phyloP scores from a whole-genome alignment of 2,113 vertebrate species.

The Scytalopus superciliaris region DNA sequence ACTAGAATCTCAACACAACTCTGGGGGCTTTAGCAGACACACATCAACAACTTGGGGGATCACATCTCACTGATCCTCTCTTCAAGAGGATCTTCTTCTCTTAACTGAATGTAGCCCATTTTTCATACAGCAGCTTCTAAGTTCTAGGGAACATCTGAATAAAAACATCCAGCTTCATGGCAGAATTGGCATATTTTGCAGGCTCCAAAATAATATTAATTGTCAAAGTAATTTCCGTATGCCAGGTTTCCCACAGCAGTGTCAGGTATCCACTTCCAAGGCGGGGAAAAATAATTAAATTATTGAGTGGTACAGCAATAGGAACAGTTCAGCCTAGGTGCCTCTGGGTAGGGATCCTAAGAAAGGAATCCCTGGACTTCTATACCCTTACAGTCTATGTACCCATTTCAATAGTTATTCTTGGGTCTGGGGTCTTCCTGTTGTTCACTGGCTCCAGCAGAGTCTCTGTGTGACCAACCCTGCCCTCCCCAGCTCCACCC shows the following conservation, averaged over 20 bases:
- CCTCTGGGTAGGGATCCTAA: neutral
- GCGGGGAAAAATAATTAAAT: neutral
- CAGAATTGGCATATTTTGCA: neutral
- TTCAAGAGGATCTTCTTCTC: neutral
- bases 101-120: neutral
- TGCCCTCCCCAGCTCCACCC: no score
- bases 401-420: neutral
- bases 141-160: neutral
- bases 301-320: neutral
- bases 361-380: neutral
- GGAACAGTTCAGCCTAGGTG: neutral
- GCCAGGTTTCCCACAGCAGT: neutral
- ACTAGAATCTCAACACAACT: neutral
- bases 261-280: neutral
- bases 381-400: neutral
- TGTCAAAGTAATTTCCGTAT: neutral
- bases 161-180: neutral
- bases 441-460: neutral
- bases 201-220: neutral
- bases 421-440: neutral
- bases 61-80: neutral
- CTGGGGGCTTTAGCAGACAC: neutral
- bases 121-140: neutral
- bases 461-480: neutral
- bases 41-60: neutral